phyloP scores from a whole-genome alignment of 2,888 invertebrate species.

The Dastarcus helophoroides region DNA sequence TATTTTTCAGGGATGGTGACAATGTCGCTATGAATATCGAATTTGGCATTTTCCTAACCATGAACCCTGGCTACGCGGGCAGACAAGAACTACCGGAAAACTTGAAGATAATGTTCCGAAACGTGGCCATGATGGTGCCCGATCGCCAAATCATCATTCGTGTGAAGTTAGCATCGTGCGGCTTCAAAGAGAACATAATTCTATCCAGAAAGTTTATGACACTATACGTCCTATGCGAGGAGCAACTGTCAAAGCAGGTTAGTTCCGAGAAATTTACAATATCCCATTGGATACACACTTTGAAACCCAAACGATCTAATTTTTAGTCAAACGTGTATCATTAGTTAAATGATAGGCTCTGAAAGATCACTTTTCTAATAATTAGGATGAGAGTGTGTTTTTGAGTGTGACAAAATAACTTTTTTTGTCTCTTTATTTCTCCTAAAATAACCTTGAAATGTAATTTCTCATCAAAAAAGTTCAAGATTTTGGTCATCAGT shows the following conservation, averaged over 20 bases:
- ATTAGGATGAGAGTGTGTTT: too few relatives aligned
- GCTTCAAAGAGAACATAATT: constrained; percentile 74
- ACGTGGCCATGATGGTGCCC: constrained; percentile 90
- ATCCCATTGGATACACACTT: too few relatives aligned
- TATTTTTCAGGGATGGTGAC: constrained; percentile 62
- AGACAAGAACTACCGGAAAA: constrained; percentile 85
- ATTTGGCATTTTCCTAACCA: constrained; percentile 77
- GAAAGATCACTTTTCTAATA: too few relatives aligned
- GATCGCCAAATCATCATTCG: constrained; percentile 85
- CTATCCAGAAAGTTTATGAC: constrained; percentile 75
- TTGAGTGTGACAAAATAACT: too few relatives aligned
- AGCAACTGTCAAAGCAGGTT: constrained; percentile 78
- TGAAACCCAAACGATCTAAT: too few relatives aligned
- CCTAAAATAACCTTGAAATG: too few relatives aligned
- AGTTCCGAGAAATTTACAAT: too few relatives aligned
- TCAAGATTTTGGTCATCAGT: too few relatives aligned
- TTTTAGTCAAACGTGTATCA: too few relatives aligned
- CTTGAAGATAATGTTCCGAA: constrained; percentile 77
- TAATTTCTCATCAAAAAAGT: too few relatives aligned
- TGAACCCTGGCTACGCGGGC: constrained; percentile 90
- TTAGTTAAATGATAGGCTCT: too few relatives aligned
- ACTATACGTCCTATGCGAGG: constrained; percentile 78
- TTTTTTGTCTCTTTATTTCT: too few relatives aligned
- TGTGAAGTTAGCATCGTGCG: constrained; percentile 81
- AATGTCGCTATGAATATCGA: constrained; percentile 69